These are phyloP conservation scores for Diachrysia chrysitis DNA, from an alignment of 2,888 invertebrate species.

Conservation along the genomic window DNA sequence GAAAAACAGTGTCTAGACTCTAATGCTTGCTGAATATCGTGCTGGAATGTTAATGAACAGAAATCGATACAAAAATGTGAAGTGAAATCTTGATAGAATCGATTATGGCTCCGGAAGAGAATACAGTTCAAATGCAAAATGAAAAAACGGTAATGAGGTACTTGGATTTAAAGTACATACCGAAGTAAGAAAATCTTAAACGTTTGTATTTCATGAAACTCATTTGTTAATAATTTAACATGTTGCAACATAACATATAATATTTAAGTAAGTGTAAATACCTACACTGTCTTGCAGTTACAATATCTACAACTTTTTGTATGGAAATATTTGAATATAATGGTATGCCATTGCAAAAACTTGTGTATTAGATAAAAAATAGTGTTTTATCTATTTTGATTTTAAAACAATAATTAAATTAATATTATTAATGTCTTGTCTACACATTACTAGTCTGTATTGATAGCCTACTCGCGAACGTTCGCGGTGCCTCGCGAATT, in stretches of 20 bases:
- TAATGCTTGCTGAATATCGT: conserved; percentile 49
- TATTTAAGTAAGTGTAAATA: no score
- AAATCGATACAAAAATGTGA: conserved; percentile 56
- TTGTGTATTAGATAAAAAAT: no score
- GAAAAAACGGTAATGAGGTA: conserved; percentile 46
- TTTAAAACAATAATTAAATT: neutral
- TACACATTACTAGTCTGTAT: conserved; percentile 49
- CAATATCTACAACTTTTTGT: no score
- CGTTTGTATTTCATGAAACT: neutral
- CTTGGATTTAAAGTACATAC: conserved; percentile 33
- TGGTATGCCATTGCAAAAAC: no score
- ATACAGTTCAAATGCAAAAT: conserved; percentile 34
- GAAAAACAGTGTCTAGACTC: conserved; percentile 62
- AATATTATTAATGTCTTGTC: conserved; percentile 42
- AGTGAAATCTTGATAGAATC: conserved; percentile 46
- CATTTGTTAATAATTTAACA: no score
- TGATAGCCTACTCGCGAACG: conserved; percentile 53
- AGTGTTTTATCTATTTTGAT: no score
- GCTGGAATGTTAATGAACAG: conserved; percentile 63
- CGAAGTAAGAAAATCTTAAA: conserved; percentile 9
- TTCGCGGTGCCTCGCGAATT: conserved; percentile 66
- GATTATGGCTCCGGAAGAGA: conserved; percentile 50
- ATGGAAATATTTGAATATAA: no score
- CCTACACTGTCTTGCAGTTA: no score
- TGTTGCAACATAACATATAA: no score